Base-by-base conservation (phyloP, 1,140 invertebrate species). In the Drosophila kepulauana region DNA sequence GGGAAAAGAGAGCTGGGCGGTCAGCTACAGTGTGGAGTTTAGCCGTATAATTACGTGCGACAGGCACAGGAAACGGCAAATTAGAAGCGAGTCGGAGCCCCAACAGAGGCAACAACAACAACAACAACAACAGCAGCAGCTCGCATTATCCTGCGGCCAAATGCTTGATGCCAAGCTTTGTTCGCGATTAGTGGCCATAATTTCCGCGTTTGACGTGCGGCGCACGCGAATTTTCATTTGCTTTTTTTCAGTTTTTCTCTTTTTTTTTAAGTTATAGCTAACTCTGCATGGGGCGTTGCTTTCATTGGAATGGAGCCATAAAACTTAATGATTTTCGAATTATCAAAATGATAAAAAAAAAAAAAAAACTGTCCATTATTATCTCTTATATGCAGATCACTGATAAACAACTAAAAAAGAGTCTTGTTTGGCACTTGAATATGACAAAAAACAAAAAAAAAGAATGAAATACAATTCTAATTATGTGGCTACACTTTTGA, bases 301-400 rank as follows among this genome's bases (percentile, higher is more conserved):
- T 87, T 82, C 73, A 74, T 72, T 82, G 79, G 78, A 80, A 89
- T 70, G 54, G 43, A 79, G 78, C 63, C 75, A 89, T 88, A 81
- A 88, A 88, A 89, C 51, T 76, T 70, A 69, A 88, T 85, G 85
- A 76, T 89, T 79, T 78, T 75, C 84, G 49, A 88, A 80, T 89
- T 89, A 61, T 11, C 61, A 41, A 10, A 64, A 33, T 49, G 82
- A 85, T 79, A 78, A 52, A 41, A 61, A 48, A 52, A 78, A 52
- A 41, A 61, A 48, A 52, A 81, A 61, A 81, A 67, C 28, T 15
- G 46, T 38, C 15, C 38, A 25, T 67, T 16, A 84, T 84, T 84
- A 84, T 51, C 57, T 63, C 33, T 65, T 59, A 45, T 58, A 35
- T 62, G 25, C n/a, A 67, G 68, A 64, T 72, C 41, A 10, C 30